These are phyloP conservation scores for Scalopus aquaticus DNA, from an alignment of 2,113 vertebrate genomes.

Conservation along the genomic window DNA sequence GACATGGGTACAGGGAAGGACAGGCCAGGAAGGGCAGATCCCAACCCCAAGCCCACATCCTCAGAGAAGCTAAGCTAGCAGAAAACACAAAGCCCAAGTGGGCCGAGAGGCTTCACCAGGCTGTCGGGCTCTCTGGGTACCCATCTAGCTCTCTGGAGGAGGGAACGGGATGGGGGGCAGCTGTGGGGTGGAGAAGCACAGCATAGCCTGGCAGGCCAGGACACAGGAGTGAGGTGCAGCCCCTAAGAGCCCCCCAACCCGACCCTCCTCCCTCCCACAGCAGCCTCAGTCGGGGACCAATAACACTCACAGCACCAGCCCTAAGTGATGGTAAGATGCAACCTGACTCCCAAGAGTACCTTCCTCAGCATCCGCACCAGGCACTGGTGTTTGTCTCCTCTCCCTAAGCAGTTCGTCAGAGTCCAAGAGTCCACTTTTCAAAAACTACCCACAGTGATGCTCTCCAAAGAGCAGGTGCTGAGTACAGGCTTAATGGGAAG, in stretches of 20 bases:
- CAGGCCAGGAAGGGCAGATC: rapidly evolving
- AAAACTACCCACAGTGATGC: neutral
- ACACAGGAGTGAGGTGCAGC: too few species aligned
- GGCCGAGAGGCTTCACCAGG: too few species aligned
- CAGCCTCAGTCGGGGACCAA: neutral
- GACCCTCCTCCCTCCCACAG: too few species aligned
- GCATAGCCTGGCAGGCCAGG: neutral
- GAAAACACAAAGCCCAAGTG: neutral
- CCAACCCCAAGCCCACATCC: neutral
- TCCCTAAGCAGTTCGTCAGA: neutral
- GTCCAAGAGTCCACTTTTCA: neutral
- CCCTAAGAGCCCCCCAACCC: too few species aligned
- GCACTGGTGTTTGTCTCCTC: neutral
- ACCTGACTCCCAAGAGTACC: neutral
- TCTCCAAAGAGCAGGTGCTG: neutral
- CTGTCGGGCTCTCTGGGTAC: rapidly evolving
- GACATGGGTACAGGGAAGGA: rapidly evolving
- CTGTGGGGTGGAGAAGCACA: neutral
- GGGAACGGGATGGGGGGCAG: neutral
- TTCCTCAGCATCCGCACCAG: rapidly evolving
- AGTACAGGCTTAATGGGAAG: rapidly evolving
- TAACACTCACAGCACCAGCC: neutral
- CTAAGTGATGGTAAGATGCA: neutral
- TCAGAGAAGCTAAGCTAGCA: neutral
- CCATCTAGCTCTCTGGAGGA: too few species aligned